Percentiles rank a stretch among this genome's conserved stretches.
phyloP scores from a whole-genome alignment of 2,797 vertebrate genomes.

The Psittacula echo region DNA sequence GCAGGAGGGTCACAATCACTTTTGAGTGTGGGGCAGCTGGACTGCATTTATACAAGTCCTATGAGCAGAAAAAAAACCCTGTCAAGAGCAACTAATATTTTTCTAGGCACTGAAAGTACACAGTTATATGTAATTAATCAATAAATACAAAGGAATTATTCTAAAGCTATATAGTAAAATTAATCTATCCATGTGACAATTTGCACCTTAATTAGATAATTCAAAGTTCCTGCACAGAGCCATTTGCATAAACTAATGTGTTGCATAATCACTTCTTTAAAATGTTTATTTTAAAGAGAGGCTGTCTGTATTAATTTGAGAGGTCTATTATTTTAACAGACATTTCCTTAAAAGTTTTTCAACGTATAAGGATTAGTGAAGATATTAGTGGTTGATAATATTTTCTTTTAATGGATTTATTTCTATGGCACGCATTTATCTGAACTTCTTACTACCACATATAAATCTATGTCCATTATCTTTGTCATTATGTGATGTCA shows the following conservation, averaged over 20 bases:
- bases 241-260: neutral
- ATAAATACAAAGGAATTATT: slow-evolving; percentile 20
- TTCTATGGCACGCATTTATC: neutral
- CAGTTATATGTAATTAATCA: neutral
- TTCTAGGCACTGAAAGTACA: neutral
- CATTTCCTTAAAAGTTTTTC: neutral
- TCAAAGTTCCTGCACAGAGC: neutral
- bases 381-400: neutral
- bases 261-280: neutral
- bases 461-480: neutral
- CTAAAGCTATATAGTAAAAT: slow-evolving; percentile 37
- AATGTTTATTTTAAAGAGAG: neutral
- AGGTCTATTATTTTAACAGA: neutral
- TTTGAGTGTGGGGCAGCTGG: slow-evolving; percentile 16
- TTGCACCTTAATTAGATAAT: slow-evolving; percentile 4
- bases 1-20: neutral
- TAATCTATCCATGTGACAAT: neutral
- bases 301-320: neutral
- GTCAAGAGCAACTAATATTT: neutral
- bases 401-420: slow-evolving; percentile 2
- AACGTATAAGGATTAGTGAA: neutral
- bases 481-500: neutral
- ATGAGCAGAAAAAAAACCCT: neutral
- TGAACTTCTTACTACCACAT: neutral
- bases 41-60: neutral